Conservation (phyloP, 2,113 vertebrate species). For the Oryzias javanicus region DNA sequence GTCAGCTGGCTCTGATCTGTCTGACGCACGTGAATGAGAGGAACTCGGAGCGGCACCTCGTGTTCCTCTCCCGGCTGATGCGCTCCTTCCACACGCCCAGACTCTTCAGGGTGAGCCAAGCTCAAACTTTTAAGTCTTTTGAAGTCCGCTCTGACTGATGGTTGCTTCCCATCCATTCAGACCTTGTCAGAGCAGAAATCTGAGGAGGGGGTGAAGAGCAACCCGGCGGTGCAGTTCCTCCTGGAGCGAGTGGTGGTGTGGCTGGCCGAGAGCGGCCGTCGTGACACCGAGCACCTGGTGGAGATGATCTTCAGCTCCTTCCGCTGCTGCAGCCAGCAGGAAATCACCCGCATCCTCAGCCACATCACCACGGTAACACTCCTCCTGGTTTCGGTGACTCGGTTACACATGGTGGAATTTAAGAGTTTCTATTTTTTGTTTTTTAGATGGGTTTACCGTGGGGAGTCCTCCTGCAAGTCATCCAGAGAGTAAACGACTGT, state of each 20-base stretch:
- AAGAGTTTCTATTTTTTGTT: constrained; percentile 25
- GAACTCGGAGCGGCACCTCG: constrained; percentile 85
- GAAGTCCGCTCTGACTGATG: not conserved
- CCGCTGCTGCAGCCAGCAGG: constrained; percentile 80
- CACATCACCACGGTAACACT: constrained; percentile 81
- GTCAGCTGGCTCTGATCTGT: constrained; percentile 85
- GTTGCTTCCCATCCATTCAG: constrained; percentile 32
- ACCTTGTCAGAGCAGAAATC: constrained; percentile 70
- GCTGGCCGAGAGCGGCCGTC: constrained; percentile 81
- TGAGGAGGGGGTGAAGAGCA: constrained; percentile 44
- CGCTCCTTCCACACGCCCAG: constrained; percentile 82
- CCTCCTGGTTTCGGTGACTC: not conserved
- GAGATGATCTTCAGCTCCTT: constrained; percentile 93
- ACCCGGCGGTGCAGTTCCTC: constrained; percentile 85
- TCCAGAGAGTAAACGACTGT: constrained; percentile 84
- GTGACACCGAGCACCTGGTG: constrained; percentile 82
- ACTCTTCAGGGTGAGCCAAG: constrained; percentile 77
- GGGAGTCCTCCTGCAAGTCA: constrained; percentile 85
- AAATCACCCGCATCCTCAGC: constrained; percentile 85
- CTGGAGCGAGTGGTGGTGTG: constrained; percentile 82
- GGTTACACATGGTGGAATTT: not conserved
- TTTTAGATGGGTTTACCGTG: constrained; percentile 86
- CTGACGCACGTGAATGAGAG: constrained; percentile 84
- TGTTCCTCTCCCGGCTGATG: constrained; percentile 87
- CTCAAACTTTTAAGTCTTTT: no score